Base-by-base conservation (phyloP, 2,797 vertebrate species). In the Vultur gryphus region DNA sequence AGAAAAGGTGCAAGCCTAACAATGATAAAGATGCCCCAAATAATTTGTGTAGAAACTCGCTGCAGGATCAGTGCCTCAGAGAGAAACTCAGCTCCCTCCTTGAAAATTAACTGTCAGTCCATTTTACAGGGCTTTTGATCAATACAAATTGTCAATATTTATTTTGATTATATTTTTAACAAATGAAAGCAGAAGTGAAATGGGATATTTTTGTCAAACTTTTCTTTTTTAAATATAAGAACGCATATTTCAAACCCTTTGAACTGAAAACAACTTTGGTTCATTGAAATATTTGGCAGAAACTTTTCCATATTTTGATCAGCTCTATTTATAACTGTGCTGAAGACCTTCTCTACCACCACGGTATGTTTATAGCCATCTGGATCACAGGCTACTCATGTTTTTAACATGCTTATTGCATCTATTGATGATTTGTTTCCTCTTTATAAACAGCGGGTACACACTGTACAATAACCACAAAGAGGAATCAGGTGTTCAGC, bases 241-340 rank as follows among this genome's bases (percentile, higher is more conserved):
- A 43, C 15, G 3, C 11, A 3, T 75, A 61, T 87, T 75, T 83
- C 37, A 78, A 21, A 43, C 13, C 13, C 15, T 71, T 84, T 89
- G 52, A 81, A 87, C 46, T 62, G 31, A 78, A 89, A 93, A 28
- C 37, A 77, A 28, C n/a, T 93, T 76, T 58, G 14, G 7, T 24
- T 92, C 23, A 33, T 44, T 73, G 39, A 91, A 93, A 86, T 95
- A 80, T 58, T 95, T 85, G 84, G 25, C 65, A 94, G 71, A 85
- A 91, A 52, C 8, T 87, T 79, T 55, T 93, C 44, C 31, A 11
- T 91, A 54, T 69, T 95, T 89, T 72, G 28, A 79, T 87, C 23
- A 65, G 23, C 57, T 66, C 29, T 89, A 12, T 83, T 95, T 90
- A 80, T 84, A 84, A 71, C 44, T 64, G 20, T 76, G 39, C 57